Evolutionary conservation across 2,888 invertebrate genomes (phyloP).

Genomic region (Lasioglossum marginatum): DNA sequence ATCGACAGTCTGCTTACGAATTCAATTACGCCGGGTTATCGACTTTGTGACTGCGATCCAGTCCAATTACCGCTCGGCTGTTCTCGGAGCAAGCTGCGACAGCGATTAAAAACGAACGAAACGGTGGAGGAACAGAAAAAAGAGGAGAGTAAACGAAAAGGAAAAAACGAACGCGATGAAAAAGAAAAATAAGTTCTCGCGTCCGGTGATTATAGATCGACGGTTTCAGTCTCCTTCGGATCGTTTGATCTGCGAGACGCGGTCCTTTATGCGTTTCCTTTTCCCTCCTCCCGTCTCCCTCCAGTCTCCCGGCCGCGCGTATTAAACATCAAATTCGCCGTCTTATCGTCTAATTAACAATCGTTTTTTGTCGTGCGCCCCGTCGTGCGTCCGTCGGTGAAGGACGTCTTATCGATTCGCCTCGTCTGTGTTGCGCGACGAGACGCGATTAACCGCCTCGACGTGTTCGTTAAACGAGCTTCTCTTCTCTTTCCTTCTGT

Average conservation of each 20-base stretch:
- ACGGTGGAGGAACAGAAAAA: conserved; percentile 38
- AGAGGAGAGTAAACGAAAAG: not conserved
- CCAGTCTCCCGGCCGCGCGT: conserved; percentile 25
- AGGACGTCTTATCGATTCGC: conserved; percentile 15
- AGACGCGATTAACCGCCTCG: conserved; percentile 7
- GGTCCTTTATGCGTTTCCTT: conserved; percentile 27
- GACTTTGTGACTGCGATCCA: conserved; percentile 69
- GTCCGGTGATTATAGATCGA: conserved; percentile 61
- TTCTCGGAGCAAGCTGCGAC: conserved; percentile 59
- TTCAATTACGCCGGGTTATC: conserved; percentile 71
- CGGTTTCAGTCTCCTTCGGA: conserved; percentile 31
- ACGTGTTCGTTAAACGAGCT: conserved; percentile 41
- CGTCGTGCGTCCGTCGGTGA: too few species aligned
- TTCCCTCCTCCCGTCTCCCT: conserved; percentile 21
- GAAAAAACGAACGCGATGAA: not conserved
- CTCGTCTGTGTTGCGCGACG: not conserved
- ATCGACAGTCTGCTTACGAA: conserved; percentile 72
- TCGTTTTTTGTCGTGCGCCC: not conserved
- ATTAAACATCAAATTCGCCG: conserved; percentile 34
- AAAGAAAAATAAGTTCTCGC: conserved; percentile 34
- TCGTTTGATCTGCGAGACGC: conserved; percentile 56
- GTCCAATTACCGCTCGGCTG: conserved; percentile 63
- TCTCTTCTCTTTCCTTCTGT: not conserved
- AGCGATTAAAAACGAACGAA: conserved; percentile 59
- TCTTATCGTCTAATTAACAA: conserved; percentile 34